Conservation (phyloP, 2,888 invertebrate species). For the Lepeophtheirus nordmannii region DNA sequence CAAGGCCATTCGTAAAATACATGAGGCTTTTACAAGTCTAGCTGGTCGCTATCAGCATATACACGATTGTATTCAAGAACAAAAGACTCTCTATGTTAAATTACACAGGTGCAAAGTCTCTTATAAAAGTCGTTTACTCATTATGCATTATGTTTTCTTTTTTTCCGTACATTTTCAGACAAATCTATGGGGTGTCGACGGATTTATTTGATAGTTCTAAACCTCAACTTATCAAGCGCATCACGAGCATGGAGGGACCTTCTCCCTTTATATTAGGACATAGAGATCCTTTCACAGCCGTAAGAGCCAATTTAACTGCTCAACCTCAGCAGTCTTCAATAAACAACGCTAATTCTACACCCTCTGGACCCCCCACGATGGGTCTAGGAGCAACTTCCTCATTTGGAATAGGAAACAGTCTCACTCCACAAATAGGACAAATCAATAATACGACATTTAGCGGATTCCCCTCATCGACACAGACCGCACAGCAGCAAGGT, state of each 20-base stretch:
- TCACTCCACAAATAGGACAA: background rate
- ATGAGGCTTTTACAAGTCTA: conserved; percentile 9
- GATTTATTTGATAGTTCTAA: background rate
- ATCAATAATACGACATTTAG: background rate
- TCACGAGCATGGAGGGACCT: background rate
- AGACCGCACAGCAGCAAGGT: background rate
- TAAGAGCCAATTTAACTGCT: background rate
- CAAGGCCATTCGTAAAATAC: conserved; percentile 12
- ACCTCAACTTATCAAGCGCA: background rate
- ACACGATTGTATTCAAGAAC: conserved; percentile 7
- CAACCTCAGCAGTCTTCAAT: background rate
- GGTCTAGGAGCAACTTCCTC: background rate
- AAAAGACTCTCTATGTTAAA: conserved; percentile 8
- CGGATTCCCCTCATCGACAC: background rate
- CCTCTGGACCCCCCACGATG: background rate
- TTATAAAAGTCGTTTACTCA: background rate
- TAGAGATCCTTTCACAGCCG: background rate
- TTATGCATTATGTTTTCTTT: background rate
- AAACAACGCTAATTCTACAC: background rate
- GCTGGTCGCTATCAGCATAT: conserved; percentile 15
- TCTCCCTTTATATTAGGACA: conserved; percentile 1
- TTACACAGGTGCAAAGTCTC: conserved; percentile 11
- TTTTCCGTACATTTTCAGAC: background rate
- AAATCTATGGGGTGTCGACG: background rate
- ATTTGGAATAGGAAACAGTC: background rate